Evolutionary conservation across 2,797 vertebrate species (phyloP).

Genomic region (Periophthalmus magnuspinnatus): DNA sequence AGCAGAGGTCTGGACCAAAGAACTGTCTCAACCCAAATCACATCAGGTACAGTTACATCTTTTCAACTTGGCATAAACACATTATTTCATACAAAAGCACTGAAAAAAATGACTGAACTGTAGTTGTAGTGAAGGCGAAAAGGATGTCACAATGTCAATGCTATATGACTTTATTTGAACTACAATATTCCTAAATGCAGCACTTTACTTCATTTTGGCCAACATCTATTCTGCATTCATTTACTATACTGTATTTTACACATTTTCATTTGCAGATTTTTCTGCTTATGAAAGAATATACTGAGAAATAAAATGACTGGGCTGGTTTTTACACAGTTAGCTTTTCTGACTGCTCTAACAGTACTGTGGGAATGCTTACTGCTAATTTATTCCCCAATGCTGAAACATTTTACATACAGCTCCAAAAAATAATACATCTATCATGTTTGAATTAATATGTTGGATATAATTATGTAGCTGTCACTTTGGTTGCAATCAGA

Average conservation of each 20-base stretch:
- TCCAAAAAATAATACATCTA: not conserved
- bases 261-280: not conserved
- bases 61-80: not conserved
- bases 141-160: not conserved
- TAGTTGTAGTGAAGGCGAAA: not conserved
- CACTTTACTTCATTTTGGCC: not conserved
- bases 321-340: conserved; percentile 1
- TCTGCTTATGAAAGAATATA: conserved; percentile 5
- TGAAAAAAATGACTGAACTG: not conserved
- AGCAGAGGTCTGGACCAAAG: conserved; percentile 79
- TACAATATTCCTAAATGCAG: not conserved
- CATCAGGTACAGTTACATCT: conserved; percentile 81
- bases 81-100: not conserved
- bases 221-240: not conserved
- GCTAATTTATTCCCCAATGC: conserved; percentile 4
- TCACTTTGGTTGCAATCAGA: conserved; percentile 8
- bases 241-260: not conserved
- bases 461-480: conserved; percentile 6
- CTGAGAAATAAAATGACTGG: not conserved
- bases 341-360: not conserved
- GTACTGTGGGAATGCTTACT: conserved; percentile 3
- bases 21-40: conserved; percentile 76
- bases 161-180: not conserved
- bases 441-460: conserved; percentile 10
- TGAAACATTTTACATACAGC: conserved; percentile 1